Conservation (phyloP, 2,888 invertebrate species). For the Colostygia pectinataria region DNA sequence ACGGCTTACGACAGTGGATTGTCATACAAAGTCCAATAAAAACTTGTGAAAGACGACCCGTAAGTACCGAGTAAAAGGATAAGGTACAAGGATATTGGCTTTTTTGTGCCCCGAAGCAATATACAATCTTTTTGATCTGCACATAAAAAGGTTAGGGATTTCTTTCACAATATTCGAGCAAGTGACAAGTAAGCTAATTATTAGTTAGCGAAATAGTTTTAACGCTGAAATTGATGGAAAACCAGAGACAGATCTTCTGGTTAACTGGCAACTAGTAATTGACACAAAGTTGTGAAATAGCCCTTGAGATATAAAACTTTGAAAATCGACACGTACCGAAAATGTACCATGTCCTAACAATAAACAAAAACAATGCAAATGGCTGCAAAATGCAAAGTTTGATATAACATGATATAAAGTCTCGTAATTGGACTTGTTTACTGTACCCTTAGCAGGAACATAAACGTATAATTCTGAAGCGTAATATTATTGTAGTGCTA, state of each 20-base stretch:
- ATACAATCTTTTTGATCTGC: neutral
- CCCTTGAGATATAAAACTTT: no score
- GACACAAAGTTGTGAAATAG: no score
- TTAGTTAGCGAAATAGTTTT: no score
- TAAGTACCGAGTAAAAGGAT: conserved; percentile 14
- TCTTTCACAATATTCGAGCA: no score
- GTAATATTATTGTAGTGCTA: no score
- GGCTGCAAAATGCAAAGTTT: neutral
- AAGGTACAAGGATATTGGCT: conserved; percentile 10
- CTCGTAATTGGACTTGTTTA: conserved; percentile 3
- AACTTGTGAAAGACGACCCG: neutral
- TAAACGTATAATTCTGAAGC: no score
- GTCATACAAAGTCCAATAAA: neutral
- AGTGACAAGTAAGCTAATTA: no score
- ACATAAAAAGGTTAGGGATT: no score
- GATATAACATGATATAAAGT: conserved; percentile 4
- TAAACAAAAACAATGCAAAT: no score
- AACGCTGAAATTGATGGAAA: no score
- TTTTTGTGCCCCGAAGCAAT: conserved; percentile 2
- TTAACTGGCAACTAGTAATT: no score
- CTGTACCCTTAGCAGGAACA: neutral
- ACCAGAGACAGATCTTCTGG: no score
- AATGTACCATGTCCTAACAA: neutral
- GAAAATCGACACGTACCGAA: neutral
- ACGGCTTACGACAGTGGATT: neutral